These are phyloP conservation scores for Taphrorychus bicolor DNA, from an alignment of 2,888 invertebrate genomes.

Conservation along the genomic window DNA sequence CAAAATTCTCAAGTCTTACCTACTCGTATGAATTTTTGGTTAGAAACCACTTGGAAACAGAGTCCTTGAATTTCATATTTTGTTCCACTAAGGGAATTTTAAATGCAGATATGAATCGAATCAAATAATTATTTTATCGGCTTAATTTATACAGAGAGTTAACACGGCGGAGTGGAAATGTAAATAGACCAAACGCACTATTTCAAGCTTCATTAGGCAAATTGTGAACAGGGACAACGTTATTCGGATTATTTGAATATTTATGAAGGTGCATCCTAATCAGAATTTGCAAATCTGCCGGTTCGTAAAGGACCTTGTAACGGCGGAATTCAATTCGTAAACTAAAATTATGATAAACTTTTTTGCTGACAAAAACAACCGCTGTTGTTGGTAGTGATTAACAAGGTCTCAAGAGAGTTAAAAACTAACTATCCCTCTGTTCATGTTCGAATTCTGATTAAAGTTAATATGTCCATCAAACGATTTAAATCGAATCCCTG, in stretches of 20 bases:
- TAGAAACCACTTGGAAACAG: too few relatives aligned
- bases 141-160: constrained; percentile 38
- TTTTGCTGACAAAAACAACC: too few relatives aligned
- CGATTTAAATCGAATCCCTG: constrained; percentile 16
- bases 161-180: constrained; percentile 38
- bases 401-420: too few relatives aligned
- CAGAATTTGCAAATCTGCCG: constrained; percentile 53
- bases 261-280: constrained; percentile 54
- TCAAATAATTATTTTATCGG: constrained; percentile 9
- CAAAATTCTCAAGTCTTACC: too few relatives aligned
- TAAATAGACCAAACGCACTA: constrained; percentile 46
- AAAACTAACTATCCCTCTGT: not conserved
- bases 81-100: too few relatives aligned
- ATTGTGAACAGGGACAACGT: constrained; percentile 51
- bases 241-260: constrained; percentile 54
- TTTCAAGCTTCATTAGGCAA: constrained; percentile 52
- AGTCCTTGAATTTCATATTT: too few relatives aligned
- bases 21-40: too few relatives aligned
- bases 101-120: constrained; percentile 5
- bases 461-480: constrained; percentile 25
- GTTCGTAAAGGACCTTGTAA: constrained; percentile 51
- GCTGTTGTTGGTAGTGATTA: too few relatives aligned
- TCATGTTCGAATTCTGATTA: constrained; percentile 17
- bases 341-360: not conserved
- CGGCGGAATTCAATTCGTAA: constrained; percentile 28